A percentile compares a stretch with the other conserved stretches of the same genome.
Evolutionary conservation across 1,140 invertebrate species (phyloP).

Genomic region (Drosophila pachea): DNA sequence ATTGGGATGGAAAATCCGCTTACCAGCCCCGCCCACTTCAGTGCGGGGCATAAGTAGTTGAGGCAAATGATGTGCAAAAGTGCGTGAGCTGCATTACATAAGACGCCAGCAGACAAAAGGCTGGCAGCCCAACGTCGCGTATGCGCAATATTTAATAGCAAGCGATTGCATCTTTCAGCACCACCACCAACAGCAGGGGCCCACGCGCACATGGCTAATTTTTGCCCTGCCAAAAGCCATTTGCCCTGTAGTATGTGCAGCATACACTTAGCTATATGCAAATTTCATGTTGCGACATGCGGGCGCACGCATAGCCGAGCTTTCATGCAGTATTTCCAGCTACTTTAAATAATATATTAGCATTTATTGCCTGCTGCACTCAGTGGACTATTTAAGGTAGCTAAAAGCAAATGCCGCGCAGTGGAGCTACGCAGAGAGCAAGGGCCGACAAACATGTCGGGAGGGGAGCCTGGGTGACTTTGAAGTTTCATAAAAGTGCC

Average conservation of each 20-base stretch:
- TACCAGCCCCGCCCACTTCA: constrained; percentile 13
- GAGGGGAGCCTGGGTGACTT: too few relatives aligned
- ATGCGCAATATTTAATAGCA: constrained; percentile 66
- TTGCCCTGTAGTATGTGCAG: not conserved
- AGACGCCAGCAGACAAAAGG: not conserved
- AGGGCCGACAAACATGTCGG: constrained; percentile 20
- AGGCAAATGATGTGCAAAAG: constrained; percentile 65
- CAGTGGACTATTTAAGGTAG: constrained; percentile 49
- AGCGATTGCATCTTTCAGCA: constrained; percentile 35
- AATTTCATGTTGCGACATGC: constrained; percentile 1
- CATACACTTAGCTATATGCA: not conserved
- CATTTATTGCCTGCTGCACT: constrained; percentile 68
- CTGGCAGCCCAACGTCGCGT: constrained; percentile 43
- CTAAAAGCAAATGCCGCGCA: not conserved
- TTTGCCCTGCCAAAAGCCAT: not conserved
- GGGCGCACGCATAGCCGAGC: not conserved
- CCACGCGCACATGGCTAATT: not conserved
- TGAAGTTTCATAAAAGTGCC: too few relatives aligned
- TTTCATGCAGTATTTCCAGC: not conserved
- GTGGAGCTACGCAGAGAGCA: too few relatives aligned
- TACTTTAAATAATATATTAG: constrained; percentile 71
- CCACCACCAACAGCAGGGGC: not conserved
- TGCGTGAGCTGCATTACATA: constrained; percentile 39
- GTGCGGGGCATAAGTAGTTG: constrained; percentile 28
- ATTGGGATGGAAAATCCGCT: constrained; percentile 45